phyloP scores from a whole-genome alignment of 2,888 invertebrate species.

The Eulithis prunata region DNA sequence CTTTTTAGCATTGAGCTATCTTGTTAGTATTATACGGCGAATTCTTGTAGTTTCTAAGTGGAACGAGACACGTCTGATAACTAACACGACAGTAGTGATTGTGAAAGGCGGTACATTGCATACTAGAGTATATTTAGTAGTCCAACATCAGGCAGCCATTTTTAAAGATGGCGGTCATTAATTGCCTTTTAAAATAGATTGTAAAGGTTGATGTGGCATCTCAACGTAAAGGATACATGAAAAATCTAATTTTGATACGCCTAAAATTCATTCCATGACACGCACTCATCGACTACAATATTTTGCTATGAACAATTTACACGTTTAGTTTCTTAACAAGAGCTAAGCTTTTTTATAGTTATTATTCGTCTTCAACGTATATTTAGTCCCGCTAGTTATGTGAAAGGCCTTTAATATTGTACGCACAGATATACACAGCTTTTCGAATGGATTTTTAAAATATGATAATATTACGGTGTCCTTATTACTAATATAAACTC shows the following conservation, averaged over 20 bases:
- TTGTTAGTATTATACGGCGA: background rate
- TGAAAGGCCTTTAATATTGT: slow-evolving; percentile 45
- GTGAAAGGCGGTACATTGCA: background rate
- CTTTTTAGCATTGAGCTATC: too few species aligned
- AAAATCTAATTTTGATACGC: slow-evolving; percentile 64
- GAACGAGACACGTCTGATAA: background rate
- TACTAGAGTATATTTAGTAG: background rate
- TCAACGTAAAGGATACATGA: slow-evolving; percentile 51
- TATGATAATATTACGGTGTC: slow-evolving; percentile 48
- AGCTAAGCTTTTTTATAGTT: slow-evolving; percentile 63
- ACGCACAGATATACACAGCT: slow-evolving; percentile 56
- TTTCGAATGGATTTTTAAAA: slow-evolving; percentile 49
- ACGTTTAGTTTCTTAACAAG: slow-evolving; percentile 59
- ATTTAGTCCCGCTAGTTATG: slow-evolving; percentile 52
- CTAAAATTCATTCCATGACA: slow-evolving; percentile 73
- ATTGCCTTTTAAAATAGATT: slow-evolving; percentile 31
- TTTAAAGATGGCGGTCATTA: slow-evolving; percentile 17
- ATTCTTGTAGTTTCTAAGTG: background rate
- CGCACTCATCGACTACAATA: slow-evolving; percentile 62
- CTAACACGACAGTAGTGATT: background rate
- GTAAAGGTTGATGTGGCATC: background rate
- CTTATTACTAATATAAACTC: slow-evolving; percentile 45
- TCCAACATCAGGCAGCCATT: slow-evolving; percentile 18
- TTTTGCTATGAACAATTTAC: slow-evolving; percentile 76
- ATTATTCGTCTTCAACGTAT: slow-evolving; percentile 34